These are phyloP conservation scores for Drosophila conformis DNA, from an alignment of 2,888 invertebrate genomes.

Conservation along the genomic window DNA sequence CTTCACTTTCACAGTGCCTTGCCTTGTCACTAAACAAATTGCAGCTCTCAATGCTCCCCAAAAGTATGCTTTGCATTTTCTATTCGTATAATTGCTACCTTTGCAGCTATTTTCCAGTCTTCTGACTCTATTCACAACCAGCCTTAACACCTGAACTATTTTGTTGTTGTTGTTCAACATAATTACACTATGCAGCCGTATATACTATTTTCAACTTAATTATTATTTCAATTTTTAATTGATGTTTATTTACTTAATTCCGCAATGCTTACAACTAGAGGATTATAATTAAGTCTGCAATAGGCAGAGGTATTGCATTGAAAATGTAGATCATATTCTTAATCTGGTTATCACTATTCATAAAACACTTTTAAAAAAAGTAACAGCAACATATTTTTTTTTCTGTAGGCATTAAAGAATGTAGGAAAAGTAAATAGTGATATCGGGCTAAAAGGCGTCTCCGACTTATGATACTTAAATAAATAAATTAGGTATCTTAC, in stretches of 20 bases:
- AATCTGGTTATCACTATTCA: no score
- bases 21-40: neutral
- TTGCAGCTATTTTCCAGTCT: neutral
- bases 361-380: no score
- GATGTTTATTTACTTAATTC: neutral
- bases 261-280: neutral
- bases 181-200: neutral
- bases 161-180: neutral
- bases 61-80: slow-evolving; percentile 39
- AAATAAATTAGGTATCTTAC: neutral
- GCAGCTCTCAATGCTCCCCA: slow-evolving; percentile 20
- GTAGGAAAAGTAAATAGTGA: no score
- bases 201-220: neutral
- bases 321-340: neutral
- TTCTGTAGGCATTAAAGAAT: neutral
- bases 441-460: no score
- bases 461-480: no score
- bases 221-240: neutral
- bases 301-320: neutral
- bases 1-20: slow-evolving; percentile 41
- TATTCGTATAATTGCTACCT: slow-evolving; percentile 4
- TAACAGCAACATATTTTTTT: neutral
- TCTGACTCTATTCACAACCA: neutral
- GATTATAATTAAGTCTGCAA: neutral
- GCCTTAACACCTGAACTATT: neutral